Evolutionary conservation across 2,113 vertebrate genomes (phyloP).

Genomic region (Merops nubicus): DNA sequence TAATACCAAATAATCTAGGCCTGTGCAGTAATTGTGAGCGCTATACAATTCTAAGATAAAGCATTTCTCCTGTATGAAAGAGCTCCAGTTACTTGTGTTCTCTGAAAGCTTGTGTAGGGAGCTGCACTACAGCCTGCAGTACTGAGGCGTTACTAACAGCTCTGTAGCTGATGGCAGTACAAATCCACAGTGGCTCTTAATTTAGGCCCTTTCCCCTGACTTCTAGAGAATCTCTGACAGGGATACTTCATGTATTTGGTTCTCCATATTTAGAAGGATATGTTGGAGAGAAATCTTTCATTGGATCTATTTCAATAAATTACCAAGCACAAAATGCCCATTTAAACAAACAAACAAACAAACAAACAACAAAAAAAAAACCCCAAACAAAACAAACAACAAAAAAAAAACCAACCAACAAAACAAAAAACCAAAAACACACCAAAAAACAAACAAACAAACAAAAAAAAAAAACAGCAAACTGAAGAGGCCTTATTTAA

Average conservation of each 20-base stretch:
- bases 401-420: no score
- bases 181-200: neutral
- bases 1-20: neutral
- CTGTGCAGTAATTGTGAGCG: neutral
- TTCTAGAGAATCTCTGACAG: neutral
- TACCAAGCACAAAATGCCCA: neutral
- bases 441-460: no score
- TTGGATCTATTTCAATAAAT: neutral
- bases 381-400: no score
- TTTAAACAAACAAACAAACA: slow-evolving; percentile 1
- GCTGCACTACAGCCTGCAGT: neutral
- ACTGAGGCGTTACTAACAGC: neutral
- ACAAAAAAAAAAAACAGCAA: no score
- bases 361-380: no score
- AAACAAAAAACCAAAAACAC: no score
- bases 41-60: neutral
- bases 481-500: neutral
- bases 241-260: neutral
- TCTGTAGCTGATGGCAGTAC: neutral
- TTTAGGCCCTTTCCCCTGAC: neutral
- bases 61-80: neutral
- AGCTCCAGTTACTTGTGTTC: neutral
- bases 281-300: neutral
- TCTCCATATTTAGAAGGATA: slow-evolving; percentile 3
- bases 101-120: neutral